Evolutionary conservation across 1,140 invertebrate species (phyloP), one percentile per base, ranked within the genome.

Genomic region (Cyclina sinensis): DNA sequence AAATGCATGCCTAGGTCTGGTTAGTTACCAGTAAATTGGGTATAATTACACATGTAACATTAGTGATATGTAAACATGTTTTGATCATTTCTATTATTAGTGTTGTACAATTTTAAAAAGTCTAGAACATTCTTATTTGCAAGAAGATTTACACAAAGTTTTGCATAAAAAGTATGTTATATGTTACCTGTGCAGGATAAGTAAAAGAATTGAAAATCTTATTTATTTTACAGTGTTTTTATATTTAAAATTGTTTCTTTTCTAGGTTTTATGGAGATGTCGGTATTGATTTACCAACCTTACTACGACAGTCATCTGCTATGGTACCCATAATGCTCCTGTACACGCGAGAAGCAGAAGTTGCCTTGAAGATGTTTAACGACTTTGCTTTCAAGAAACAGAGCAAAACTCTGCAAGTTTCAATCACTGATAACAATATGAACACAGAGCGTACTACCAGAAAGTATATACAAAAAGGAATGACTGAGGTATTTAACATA

Each of bases 401-500:
- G 70, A 91, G 62, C 35, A 89, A 91, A 43, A 85, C 89, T 9
- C 81, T 90, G 14, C 84, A 93, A n/a, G 87, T 95, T 27, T 90
- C 91, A n/a, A 85, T 95, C 21, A 95, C 92, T 35, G 93, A 94
- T 39, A 91, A 92, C 48, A 92, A 90, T 21, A 37, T 91, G 3
- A 84, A 83, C 21, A 92, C 90, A 32, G 95, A 95, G 54, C 93
- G 90, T 68, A 90, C 91, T 62, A 92, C 93, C 24, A 93, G 91
- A 43, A 94, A 94, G 86, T 89, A 92, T 37, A 92, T 95, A 80
- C 90, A 91, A 32, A 95, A 94, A 86, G 94, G 90, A 27, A 93
- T 95, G 91, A 39, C 89, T 5, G 93, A 95, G 90, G 95, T 95
- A 86, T n/a, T n/a, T n/a, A n/a, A n/a, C n/a, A n/a, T n/a, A n/a